phyloP scores from a whole-genome alignment of 2,113 vertebrate genomes.

The Apaloderma vittatum region DNA sequence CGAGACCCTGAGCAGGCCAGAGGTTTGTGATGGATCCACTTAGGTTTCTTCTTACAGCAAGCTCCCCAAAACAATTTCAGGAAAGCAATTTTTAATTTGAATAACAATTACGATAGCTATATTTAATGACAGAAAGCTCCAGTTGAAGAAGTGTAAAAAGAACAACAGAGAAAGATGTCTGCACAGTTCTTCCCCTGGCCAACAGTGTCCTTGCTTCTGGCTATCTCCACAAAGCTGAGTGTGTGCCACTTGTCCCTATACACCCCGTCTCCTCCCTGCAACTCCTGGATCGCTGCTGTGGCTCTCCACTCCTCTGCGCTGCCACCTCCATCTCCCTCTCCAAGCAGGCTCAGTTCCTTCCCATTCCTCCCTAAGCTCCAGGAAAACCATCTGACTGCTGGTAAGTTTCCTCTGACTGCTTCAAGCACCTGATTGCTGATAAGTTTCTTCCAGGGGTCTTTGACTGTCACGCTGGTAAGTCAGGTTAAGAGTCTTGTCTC shows the following conservation, averaged over 20 bases:
- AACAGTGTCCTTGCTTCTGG: neutral
- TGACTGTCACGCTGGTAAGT: neutral
- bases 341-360: neutral
- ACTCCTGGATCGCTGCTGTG: neutral
- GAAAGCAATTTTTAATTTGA: neutral
- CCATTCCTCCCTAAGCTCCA: neutral
- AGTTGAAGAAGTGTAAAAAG: accelerated
- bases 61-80: neutral
- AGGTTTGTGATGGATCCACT: neutral
- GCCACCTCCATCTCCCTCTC: accelerated
- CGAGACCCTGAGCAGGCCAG: neutral
- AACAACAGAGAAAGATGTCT: neutral
- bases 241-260: neutral
- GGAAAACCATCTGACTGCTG: neutral
- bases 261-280: accelerated
- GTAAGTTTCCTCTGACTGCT: neutral
- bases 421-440: neutral
- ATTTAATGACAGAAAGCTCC: neutral
- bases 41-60: neutral
- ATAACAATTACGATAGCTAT: neutral
- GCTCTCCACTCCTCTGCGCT: accelerated
- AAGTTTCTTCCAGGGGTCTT: neutral
- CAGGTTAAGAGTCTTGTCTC: neutral
- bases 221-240: neutral
- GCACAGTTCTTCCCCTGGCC: neutral